phyloP scores from a whole-genome alignment of 2,888 invertebrate genomes.

The Anticlea derivata region DNA sequence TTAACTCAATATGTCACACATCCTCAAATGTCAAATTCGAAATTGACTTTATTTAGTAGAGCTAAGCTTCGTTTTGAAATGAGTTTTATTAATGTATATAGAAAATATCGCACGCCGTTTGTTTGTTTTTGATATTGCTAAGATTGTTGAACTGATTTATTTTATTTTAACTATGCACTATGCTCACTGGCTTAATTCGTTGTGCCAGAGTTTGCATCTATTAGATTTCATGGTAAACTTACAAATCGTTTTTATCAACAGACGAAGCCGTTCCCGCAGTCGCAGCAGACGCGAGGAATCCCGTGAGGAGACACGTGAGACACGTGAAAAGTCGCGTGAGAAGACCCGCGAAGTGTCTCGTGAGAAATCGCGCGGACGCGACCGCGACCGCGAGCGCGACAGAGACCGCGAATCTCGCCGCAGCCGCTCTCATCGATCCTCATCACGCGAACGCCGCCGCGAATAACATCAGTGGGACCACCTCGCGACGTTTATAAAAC shows the following conservation, averaged over 20 bases:
- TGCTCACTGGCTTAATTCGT: too few relatives aligned
- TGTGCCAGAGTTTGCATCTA: too few relatives aligned
- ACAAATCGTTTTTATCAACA: constrained; percentile 24
- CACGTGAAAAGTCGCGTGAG: constrained; percentile 1
- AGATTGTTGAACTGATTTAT: too few relatives aligned
- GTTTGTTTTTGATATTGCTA: too few relatives aligned
- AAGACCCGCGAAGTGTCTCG: constrained; percentile 18
- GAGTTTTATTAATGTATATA: too few relatives aligned
- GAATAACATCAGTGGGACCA: constrained; percentile 49
- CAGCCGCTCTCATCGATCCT: constrained; percentile 68
- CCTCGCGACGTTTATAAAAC: constrained; percentile 20
- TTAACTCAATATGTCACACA: too few relatives aligned
- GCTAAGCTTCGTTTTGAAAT: too few relatives aligned
- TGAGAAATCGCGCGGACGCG: constrained; percentile 50
- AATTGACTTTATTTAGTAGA: too few relatives aligned
- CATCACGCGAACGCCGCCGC: constrained; percentile 67
- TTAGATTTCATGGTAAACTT: too few relatives aligned
- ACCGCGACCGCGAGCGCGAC: constrained; percentile 59
- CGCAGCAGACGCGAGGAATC: constrained; percentile 53
- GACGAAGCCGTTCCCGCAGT: constrained; percentile 68
- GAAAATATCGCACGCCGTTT: too few relatives aligned
- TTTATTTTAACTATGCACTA: too few relatives aligned
- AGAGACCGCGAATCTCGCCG: constrained; percentile 63
- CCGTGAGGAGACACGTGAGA: neutral
- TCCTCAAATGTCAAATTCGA: too few relatives aligned